Evolutionary conservation across 2,888 invertebrate species (phyloP), one percentile per base, ranked within the genome.

Genomic region (Scaptomyza cyrtandrae): DNA sequence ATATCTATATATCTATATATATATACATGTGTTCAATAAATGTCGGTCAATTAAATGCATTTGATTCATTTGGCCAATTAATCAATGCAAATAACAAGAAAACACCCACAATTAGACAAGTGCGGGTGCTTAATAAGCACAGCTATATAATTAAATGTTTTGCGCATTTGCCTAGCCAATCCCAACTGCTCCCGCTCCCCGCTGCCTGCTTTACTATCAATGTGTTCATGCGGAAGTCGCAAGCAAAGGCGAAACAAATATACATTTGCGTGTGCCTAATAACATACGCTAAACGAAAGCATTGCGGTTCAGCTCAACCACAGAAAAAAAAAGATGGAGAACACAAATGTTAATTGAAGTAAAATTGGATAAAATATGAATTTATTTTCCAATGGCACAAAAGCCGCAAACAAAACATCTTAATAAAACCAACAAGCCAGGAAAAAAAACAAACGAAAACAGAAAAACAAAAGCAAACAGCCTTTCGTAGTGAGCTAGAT

Each of bases 201-300:
- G 10, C 39, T 14, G 35, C 35, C 14, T 14, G 14, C 10, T 16
- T 41, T 10, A 5, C 19, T 16, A 37, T 13, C 9, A 0, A n/a
- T n/a, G 2, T n/a, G 27, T 13, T 24, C 24, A 37, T 57, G 61
- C 76, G 88, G 82, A 82, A 82, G 69, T 82, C 64, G 35, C 11
- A 64, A 68, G 45, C 53, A 44, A 53, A 63, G 31, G 35, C 50
- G 24, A 3, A 24, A 24, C 24, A 41, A 59, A 80, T 59, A 63
- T 62, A 55, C 60, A 75, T 84, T 71, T 71, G 75, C 84, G 84
- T 86, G 80, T 64, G 44, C 55, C 69, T 75, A 81, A 82, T 78
- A 78, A 75, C 62, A 85, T 62, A 50, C 68, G 87, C 68, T 79
- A 82, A 82, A 71, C 73, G 87, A 76, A 71, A 55, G 65, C 65